Conservation (phyloP, 2,888 invertebrate genomes). For the Phyllotreta cruciferae region DNA sequence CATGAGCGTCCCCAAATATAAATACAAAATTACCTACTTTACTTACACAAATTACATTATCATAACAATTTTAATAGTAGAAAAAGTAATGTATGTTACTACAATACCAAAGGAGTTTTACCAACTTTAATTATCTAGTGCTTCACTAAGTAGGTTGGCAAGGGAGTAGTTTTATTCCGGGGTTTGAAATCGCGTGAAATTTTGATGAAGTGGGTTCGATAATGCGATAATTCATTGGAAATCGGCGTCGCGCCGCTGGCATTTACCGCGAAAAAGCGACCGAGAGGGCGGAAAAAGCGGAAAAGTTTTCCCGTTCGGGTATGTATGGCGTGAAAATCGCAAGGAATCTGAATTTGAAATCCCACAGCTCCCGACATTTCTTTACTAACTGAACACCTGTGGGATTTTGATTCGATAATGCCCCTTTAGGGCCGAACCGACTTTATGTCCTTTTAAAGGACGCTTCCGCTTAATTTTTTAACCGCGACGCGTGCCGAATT, state of each 20-base stretch:
- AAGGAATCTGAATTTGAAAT: conserved; percentile 31
- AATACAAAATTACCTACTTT: no score
- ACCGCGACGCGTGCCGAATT: no score
- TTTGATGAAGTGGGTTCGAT: not conserved
- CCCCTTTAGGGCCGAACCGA: conserved; percentile 13
- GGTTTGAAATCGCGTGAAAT: no score
- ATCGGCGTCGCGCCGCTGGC: not conserved
- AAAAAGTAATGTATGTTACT: conserved; percentile 3
- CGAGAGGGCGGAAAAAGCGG: not conserved
- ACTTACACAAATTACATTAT: no score
- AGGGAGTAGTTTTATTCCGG: no score
- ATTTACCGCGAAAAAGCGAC: conserved; percentile 4
- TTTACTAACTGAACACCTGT: conserved; percentile 31
- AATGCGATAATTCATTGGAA: no score
- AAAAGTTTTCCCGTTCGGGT: conserved; percentile 27
- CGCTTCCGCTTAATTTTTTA: conserved; percentile 8
- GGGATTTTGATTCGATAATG: conserved; percentile 28
- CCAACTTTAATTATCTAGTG: no score
- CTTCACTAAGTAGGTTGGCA: no score
- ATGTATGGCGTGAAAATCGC: conserved; percentile 30
- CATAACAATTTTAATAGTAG: not conserved
- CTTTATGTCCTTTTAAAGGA: conserved; percentile 9
- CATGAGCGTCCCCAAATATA: not conserved
- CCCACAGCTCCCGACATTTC: conserved; percentile 22
- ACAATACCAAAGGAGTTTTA: no score